Base-by-base conservation (phyloP, 1,140 invertebrate genomes). In the Temnothorax curvispinosus region DNA sequence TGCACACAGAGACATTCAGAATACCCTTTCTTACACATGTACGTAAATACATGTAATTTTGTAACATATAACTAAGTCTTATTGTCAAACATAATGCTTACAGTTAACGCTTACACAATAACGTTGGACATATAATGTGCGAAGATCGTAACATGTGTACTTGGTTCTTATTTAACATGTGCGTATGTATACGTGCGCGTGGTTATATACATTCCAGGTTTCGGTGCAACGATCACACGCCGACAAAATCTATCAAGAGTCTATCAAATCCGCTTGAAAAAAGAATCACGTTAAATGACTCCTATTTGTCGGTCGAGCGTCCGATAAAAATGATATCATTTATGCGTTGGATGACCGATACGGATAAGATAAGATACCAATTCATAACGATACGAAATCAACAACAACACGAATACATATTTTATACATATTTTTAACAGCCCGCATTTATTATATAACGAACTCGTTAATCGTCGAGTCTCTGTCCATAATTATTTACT, bases 71-170 rank as follows among this genome's bases (percentile, higher is more conserved):
- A 60, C 35, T 87, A 89, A 86, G 62, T 85, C 78, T 90, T 90
- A 64, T 77, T 35, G 47, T 82, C 85, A 69, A 90, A 90, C 65
- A 56, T 87, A 89, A 90, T 89, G 71, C 87, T 89, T 90, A 90
- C 44, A 89, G n/a, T 56, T 90, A 87, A 58, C 38, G n/a, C 84
- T 92, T 90, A 89, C 15, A 85, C 54, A 90, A 76, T 85, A 91
- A 91, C 50, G 21, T 87, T 91, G 74, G 5, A 74, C 32, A 35
- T 80, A 80, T 80, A 80, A 21, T 86, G 88, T 89, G 90, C 81
- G 84, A 89, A 81, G 69, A 86, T 82, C 76, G 75, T 91, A 90
- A 91, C 88, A 82, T 87, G 90, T 90, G 88, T 86, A 87, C 77
- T 90, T 85, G 67, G 60, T 41, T 50, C 75, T 82, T 82, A 78